Percentiles rank a stretch among this genome's conserved stretches.
These are phyloP conservation scores for Acrocephalus arundinaceus DNA, from an alignment of 2,113 vertebrate species.

Conservation along the genomic window DNA sequence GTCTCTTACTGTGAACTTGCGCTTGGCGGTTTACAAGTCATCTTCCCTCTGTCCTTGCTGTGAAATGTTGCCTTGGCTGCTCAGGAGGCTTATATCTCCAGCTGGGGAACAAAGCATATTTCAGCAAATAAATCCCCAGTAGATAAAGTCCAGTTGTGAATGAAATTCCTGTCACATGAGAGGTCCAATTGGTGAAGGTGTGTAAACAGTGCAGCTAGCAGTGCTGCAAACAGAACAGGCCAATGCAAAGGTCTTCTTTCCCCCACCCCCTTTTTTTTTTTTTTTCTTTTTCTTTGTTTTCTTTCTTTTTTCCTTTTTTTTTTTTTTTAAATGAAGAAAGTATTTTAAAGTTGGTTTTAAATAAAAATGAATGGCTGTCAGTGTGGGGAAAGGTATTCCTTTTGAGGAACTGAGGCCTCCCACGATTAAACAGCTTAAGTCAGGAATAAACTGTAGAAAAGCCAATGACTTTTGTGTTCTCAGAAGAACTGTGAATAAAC, in stretches of 20 bases:
- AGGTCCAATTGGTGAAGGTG: background rate
- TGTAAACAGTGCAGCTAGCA: background rate
- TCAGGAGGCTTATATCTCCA: background rate
- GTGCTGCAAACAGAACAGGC: background rate
- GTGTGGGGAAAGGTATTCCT: background rate
- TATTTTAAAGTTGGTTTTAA: background rate
- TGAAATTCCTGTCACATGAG: background rate
- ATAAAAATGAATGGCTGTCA: background rate
- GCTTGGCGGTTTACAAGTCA: rapidly evolving
- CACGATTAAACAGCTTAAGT: background rate
- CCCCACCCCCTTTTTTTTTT: no score
- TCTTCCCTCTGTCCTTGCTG: background rate
- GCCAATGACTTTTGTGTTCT: background rate
- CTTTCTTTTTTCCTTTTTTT: background rate
- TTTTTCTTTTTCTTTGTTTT: background rate
- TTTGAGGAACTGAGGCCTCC: background rate
- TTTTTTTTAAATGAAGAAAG: rapidly evolving
- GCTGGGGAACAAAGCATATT: background rate
- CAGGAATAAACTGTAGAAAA: background rate
- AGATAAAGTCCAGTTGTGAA: constrained; percentile 32
- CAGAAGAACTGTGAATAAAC: background rate
- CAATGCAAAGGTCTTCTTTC: background rate
- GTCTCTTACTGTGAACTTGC: background rate
- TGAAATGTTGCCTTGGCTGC: background rate
- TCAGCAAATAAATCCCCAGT: background rate